Base-by-base conservation (phyloP, 23 tunicate genomes). In the Diplosoma virens region DNA sequence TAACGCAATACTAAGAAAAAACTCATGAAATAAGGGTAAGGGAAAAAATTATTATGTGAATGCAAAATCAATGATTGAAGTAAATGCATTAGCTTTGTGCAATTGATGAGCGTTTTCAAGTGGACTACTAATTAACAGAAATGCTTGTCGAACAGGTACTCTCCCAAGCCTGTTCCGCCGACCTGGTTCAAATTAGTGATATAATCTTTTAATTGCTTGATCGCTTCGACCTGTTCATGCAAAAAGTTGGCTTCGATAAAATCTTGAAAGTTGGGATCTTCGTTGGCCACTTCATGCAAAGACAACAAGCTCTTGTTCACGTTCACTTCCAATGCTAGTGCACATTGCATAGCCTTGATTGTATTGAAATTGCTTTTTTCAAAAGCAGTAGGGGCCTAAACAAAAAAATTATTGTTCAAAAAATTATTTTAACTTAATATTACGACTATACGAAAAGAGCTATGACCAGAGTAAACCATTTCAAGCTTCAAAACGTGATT, bases 151-250 rank as follows among this genome's bases (percentile, higher is more conserved):
- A 90, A 90, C 75, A 90, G 33, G 76, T 52, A 90, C 53, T 90
- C 97, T 35, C 97, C 97, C 28, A 90, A 63, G 22, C 91, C 91
- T 21, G 84, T 59, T 2, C 91, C 97, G n/a, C n/a, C n/a, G 48
- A 66, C 85, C 16, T 77, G 68, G 24, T 90, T 84, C 65, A 90
- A 33, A 75, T 90, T 79, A 56, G 97, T 84, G 74, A 90, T 84
- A 79, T 90, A 84, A 32, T 88, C 97, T 36, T 90, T 84, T 66
- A 84, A 47, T 66, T 77, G 25, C 70, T 90, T 82, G 82, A 90
- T 90, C 58, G 97, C 97, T 9, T 90, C 97, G 20, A 90, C 97
- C 79, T 90, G 97, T 52, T 90, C 97, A 66, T 90, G 90, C 64
- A 90, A 56, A 90, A 79, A 90, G 66, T 84, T 72, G 34, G 78